Base-by-base conservation (phyloP, 2,888 invertebrate genomes). In the Rhimphoctona megacephalus region DNA sequence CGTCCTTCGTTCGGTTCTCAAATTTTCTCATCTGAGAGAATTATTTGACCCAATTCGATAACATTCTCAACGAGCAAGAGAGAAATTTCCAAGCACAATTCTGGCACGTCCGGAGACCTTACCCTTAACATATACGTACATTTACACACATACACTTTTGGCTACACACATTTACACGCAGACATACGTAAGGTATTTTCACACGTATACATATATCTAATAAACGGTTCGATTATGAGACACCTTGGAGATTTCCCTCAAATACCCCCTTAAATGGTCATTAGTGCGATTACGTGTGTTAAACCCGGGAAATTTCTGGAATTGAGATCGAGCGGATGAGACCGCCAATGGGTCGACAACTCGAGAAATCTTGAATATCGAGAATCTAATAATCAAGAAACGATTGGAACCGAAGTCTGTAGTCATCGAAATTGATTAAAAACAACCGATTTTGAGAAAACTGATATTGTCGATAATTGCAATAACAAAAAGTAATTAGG, bases 1-100 rank as follows among this genome's bases (percentile, higher is more conserved):
- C 36, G n/a, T 30, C n/a, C 43, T 76, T 54, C 43, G 36, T n/a
- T 22, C 39, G 14, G 33, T 72, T 78, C 73, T 57, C 85, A 67
- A 78, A 69, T 73, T 39, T 81, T 76, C 69, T 67, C 33, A 54
- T 54, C 46, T 33, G 57, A 77, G 81, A 81, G 81, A 81, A 81
- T 85, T 81, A 81, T 85, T 82, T 67, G 81, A 85, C 85, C 85
- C 78, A 81, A 85, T 81, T 85, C 73, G 81, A 85, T 81, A 78
- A 78, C 66, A 85, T 78, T 82, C 46, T 67, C 49, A 39, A 78
- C 73, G 19, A 85, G 64, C 76, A 57, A 67, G 72, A 57, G 46
- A 82, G 77, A 82, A 57, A 69, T 82, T 73, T 73, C 67, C 73
- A 46, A 64, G 78, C 72, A 73, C 73, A 61, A 78, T 85, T 82